Conservation (phyloP, 2,888 invertebrate genomes). For the Hypolimnas misippus region DNA sequence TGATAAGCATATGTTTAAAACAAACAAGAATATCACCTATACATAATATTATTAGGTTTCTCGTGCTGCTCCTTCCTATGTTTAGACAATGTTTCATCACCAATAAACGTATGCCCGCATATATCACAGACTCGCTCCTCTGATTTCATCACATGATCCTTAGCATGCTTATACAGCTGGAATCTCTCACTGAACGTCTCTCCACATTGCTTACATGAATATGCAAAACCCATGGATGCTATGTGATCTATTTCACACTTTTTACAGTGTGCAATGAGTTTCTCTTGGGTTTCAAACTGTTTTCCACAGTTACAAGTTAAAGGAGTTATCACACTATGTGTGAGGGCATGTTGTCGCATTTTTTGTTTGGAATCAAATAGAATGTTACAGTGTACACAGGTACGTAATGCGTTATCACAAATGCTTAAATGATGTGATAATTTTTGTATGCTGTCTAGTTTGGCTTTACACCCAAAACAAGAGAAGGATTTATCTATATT, state of each 20-base stretch:
- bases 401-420: conserved; percentile 67
- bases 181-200: conserved; percentile 65
- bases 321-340: conserved; percentile 53
- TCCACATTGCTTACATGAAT: conserved; percentile 73
- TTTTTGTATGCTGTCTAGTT: conserved; percentile 62
- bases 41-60: conserved; percentile 52
- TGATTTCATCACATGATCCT: conserved; percentile 62
- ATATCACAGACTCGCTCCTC: conserved; percentile 67
- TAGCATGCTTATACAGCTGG: conserved; percentile 69
- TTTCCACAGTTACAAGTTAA: conserved; percentile 66
- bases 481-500: conserved; percentile 52
- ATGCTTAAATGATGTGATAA: conserved; percentile 68
- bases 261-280: conserved; percentile 61
- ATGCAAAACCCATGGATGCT: conserved; percentile 56
- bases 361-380: conserved; percentile 71
- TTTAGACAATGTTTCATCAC: conserved; percentile 58
- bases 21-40: conserved; percentile 57
- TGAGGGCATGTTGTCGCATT: conserved; percentile 65
- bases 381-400: conserved; percentile 66
- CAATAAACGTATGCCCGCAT: conserved; percentile 65
- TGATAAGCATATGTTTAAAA: no score
- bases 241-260: conserved; percentile 62
- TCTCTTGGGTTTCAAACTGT: conserved; percentile 60
- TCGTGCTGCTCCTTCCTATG: conserved; percentile 67
- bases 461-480: conserved; percentile 71